phyloP scores from a whole-genome alignment of 2,113 vertebrate species.

The Capricornis sumatraensis region DNA sequence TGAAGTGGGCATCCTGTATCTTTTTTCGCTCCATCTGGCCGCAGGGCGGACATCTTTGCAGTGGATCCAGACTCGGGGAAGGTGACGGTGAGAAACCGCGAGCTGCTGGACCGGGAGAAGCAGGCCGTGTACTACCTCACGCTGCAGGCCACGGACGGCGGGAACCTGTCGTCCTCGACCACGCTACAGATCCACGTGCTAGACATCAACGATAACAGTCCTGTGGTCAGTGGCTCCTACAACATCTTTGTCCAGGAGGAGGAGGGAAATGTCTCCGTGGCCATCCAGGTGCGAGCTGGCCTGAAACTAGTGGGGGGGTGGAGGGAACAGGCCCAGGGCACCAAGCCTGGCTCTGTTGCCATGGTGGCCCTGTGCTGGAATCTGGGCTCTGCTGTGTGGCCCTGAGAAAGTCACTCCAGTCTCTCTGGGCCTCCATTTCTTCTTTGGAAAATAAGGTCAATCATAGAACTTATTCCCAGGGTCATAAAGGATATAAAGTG shows the following conservation, averaged over 20 bases:
- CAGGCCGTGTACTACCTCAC: slow-evolving; percentile 84
- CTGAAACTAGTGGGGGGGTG: not conserved
- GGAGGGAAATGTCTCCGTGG: not conserved
- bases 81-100: slow-evolving; percentile 79
- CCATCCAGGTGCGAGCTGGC: slow-evolving; percentile 79
- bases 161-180: slow-evolving; percentile 73
- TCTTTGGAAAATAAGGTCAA: not conserved
- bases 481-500: not conserved
- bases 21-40: not conserved
- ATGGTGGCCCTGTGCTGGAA: not conserved
- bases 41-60: slow-evolving; percentile 80
- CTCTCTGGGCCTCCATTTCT: not conserved
- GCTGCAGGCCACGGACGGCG: slow-evolving; percentile 87
- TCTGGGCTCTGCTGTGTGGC: not conserved
- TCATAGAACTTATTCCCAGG: not conserved
- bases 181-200: slow-evolving; percentile 84
- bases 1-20: not conserved
- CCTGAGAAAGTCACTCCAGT: not conserved
- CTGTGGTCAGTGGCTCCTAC: slow-evolving; percentile 82
- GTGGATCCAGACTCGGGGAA: slow-evolving; percentile 78
- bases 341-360: not conserved
- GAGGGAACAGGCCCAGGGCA: not conserved
- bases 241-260: slow-evolving; percentile 84
- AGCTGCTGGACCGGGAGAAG: slow-evolving; percentile 86
- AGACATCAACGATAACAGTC: slow-evolving; percentile 87